A percentile compares a stretch with the other conserved stretches of the same genome.
Evolutionary conservation across 2,113 vertebrate species (phyloP).

Genomic region (Lepisosteus osseus): DNA sequence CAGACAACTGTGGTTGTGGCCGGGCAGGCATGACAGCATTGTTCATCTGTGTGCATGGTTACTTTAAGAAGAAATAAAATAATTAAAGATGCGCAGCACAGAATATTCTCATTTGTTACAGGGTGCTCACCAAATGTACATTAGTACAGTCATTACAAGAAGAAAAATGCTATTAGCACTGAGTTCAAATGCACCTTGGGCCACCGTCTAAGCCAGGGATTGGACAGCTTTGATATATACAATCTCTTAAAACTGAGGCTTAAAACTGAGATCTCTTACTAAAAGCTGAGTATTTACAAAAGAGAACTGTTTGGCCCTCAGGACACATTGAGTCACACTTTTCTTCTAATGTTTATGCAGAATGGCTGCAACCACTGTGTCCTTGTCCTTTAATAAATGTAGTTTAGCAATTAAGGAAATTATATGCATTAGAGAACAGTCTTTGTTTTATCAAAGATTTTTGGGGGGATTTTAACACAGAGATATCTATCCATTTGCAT

Average conservation of each 20-base stretch:
- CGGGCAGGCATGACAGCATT: too few species aligned
- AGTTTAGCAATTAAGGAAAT: conserved; percentile 48
- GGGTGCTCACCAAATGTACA: neutral
- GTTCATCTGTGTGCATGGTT: too few species aligned
- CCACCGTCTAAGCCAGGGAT: conserved; percentile 36
- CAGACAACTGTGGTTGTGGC: conserved; percentile 25
- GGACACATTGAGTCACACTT: conserved; percentile 22
- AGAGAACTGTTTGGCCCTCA: conserved; percentile 22
- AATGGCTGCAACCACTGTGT: conserved; percentile 20
- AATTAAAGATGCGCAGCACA: too few species aligned
- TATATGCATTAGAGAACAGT: conserved; percentile 35
- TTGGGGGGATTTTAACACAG: conserved; percentile 23
- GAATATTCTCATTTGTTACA: too few species aligned
- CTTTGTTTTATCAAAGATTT: conserved; percentile 41
- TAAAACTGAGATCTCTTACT: conserved; percentile 35
- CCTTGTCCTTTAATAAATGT: conserved; percentile 29
- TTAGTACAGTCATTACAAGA: neutral
- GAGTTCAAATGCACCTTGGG: conserved; percentile 16
- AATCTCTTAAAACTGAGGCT: conserved; percentile 22
- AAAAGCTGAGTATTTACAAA: conserved; percentile 23
- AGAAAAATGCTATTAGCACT: conserved; percentile 10
- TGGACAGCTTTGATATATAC: conserved; percentile 45
- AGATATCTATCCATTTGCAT: conserved; percentile 24
- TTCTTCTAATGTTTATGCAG: conserved; percentile 29
- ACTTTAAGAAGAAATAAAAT: too few species aligned